Conservation (phyloP, 2,888 invertebrate genomes). For the Athrips mouffetella region DNA sequence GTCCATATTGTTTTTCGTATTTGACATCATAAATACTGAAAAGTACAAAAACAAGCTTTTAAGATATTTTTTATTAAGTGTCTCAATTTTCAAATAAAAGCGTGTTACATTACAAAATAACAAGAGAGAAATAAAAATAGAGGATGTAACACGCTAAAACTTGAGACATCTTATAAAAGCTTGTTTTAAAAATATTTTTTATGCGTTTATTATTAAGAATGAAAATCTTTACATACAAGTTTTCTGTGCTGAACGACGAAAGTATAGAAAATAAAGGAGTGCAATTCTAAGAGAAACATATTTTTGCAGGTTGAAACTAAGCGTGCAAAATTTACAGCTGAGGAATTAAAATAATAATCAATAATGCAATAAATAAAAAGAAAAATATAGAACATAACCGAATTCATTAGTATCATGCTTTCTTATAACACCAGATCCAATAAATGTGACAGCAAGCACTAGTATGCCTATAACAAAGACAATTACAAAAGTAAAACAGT, state of each 20-base stretch:
- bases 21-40: too few relatives aligned
- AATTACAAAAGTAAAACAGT: slow-evolving; percentile 12
- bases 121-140: too few relatives aligned
- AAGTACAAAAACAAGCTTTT: too few relatives aligned
- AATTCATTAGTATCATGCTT: slow-evolving; percentile 57
- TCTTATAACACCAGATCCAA: slow-evolving; percentile 57
- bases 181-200: too few relatives aligned
- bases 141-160: too few relatives aligned
- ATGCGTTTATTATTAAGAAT: too few relatives aligned
- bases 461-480: slow-evolving; percentile 56
- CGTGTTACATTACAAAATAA: too few relatives aligned
- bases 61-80: too few relatives aligned
- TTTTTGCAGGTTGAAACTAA: slow-evolving; percentile 12
- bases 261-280: slow-evolving; percentile 2
- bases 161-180: too few relatives aligned
- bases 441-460: slow-evolving; percentile 59
- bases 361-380: background rate
- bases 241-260: background rate
- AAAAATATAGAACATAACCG: slow-evolving; percentile 43
- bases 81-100: too few relatives aligned
- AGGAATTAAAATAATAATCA: background rate
- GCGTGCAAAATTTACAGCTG: background rate
- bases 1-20: too few relatives aligned
- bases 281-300: slow-evolving; percentile 24
- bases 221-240: too few relatives aligned